Evolutionary conservation across 2,113 vertebrate species (phyloP).

Genomic region (Tetrao urogallus): DNA sequence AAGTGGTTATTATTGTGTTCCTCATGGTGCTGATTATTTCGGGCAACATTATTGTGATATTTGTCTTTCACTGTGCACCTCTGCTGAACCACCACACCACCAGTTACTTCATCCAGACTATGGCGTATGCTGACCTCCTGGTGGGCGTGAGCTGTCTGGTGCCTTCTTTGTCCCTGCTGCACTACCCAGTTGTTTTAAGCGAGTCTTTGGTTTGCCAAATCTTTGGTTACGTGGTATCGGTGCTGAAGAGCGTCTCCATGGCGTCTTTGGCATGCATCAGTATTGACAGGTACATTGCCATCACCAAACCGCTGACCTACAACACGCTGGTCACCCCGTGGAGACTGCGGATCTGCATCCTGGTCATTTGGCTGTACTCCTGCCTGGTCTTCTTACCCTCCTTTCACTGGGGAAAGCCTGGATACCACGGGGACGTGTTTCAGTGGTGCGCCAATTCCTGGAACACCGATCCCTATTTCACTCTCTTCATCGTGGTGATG

Average conservation of each 20-base stretch:
- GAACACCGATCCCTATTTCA: conserved; percentile 90
- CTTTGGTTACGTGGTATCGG: conserved; percentile 95
- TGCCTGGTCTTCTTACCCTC: conserved; percentile 94
- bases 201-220: conserved; percentile 91
- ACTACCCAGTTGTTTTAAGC: conserved; percentile 85
- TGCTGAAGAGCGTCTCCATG: conserved; percentile 98
- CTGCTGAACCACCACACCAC: conserved; percentile 95
- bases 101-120: conserved; percentile 98
- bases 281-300: conserved; percentile 95
- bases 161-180: conserved; percentile 92
- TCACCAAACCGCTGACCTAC: conserved; percentile 93
- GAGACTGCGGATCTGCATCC: conserved; percentile 91
- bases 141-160: conserved; percentile 97
- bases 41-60: conserved; percentile 95
- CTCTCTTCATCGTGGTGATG: conserved; percentile 91
- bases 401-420: conserved; percentile 96
- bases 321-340: conserved; percentile 91
- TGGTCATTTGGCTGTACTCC: conserved; percentile 95
- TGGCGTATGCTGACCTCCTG: conserved; percentile 97
- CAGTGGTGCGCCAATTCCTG: conserved; percentile 91
- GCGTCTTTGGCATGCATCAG: conserved; percentile 94
- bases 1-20: conserved; percentile 92
- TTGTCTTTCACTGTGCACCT: conserved; percentile 98
- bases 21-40: conserved; percentile 94
- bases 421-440: conserved; percentile 96